Base-by-base conservation (phyloP, 2,797 vertebrate species). In the Lemur catta region DNA sequence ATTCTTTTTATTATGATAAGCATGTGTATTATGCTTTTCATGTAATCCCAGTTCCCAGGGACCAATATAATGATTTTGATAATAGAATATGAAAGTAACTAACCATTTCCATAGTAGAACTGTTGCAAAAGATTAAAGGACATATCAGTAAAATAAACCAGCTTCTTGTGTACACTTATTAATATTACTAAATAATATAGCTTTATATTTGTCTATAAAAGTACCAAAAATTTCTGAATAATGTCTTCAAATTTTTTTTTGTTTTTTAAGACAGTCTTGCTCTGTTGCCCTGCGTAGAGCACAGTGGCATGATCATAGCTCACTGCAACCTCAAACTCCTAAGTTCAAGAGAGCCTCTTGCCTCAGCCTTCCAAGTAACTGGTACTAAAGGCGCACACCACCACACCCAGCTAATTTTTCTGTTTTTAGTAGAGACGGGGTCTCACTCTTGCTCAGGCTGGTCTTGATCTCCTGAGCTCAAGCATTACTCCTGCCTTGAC, bases 31-130 rank as follows among this genome's bases (percentile, higher is more conserved):
- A 94, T 94, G 59, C 38, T 84, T 89, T 65, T 90, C 41, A 65
- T 61, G 13, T 61, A 87, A 43, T 92, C 17, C 41, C 15, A 55
- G 28, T 95, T 96, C 55, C 57, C 46, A 91, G 85, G 82, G 14
- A 86, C 67, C 78, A 97, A 87, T 92, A 48, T 94, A 67, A 92
- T 92, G 33, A 71, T 72, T 91, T 94, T 95, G 93, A 95, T 93
- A 71, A 71, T 75, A 90, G 65, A 85, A 55, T 89, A 63, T 84
- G 82, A 94, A 91, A 81, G 43, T 55, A 93, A 95, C 30, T 55
- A 91, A 95, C n/a, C 30, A 65, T 96, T 93, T 93, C 52, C 2
- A 81, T 94, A 57, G 20, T 71, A 93, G 24, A 89, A 65, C 24
- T 89, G 18, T 96, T 61, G 75, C 84, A 80, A 92, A 61, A 79